Evolutionary conservation across 2,888 invertebrate genomes (phyloP).

Genomic region (Penaeus monodon): DNA sequence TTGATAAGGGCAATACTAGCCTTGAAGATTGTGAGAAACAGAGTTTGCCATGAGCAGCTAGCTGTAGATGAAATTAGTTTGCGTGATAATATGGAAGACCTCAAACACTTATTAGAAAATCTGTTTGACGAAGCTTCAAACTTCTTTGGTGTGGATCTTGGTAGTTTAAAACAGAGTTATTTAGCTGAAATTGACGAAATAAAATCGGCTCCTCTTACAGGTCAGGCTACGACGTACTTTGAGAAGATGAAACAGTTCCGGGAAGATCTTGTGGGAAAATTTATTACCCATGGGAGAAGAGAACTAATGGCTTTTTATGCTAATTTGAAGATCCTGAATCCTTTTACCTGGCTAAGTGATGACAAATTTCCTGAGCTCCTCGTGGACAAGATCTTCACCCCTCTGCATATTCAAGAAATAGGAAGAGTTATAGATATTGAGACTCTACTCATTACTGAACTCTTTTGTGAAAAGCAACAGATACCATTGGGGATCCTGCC

Average conservation of each 20-base stretch:
- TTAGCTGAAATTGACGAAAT: constrained; percentile 39
- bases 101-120: constrained; percentile 9
- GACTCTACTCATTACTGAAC: not conserved
- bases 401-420: constrained; percentile 27
- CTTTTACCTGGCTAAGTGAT: constrained; percentile 47
- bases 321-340: constrained; percentile 42
- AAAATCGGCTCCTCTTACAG: not conserved
- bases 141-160: not conserved
- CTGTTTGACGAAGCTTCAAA: constrained; percentile 20
- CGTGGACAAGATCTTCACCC: constrained; percentile 49
- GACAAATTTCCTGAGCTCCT: constrained; percentile 36
- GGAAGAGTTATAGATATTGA: constrained; percentile 15
- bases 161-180: not conserved
- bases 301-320: constrained; percentile 29
- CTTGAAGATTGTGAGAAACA: constrained; percentile 39
- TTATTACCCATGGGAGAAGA: constrained; percentile 23
- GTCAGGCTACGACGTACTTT: constrained; percentile 31
- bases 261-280: constrained; percentile 36
- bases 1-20: constrained; percentile 23
- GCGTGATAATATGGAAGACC: constrained; percentile 23
- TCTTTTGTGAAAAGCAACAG: not conserved
- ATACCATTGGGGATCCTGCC: too few relatives aligned
- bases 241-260: constrained; percentile 41
- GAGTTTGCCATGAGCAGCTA: constrained; percentile 43
- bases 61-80: constrained; percentile 6